These are phyloP conservation scores for Crematogaster levior DNA, from an alignment of 2,888 invertebrate species.

Conservation along the genomic window DNA sequence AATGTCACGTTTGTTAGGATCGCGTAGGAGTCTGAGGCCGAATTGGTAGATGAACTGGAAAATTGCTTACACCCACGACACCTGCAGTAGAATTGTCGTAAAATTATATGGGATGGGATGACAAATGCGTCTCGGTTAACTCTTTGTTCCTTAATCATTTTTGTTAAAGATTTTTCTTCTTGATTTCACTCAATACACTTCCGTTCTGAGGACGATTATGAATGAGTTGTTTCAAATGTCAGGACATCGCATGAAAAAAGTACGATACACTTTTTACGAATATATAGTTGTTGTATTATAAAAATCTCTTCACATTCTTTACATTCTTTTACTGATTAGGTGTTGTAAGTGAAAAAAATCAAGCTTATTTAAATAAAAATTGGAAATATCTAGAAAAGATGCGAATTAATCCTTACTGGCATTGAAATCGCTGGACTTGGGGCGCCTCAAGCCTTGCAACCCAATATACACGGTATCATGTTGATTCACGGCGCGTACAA, in stretches of 20 bases:
- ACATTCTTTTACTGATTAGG: neutral
- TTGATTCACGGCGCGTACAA: conserved; percentile 18
- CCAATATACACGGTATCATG: conserved; percentile 58
- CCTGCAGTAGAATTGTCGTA: conserved; percentile 58
- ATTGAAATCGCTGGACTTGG: neutral
- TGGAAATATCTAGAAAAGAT: no score
- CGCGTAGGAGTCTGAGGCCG: conserved; percentile 72
- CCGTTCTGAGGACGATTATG: neutral
- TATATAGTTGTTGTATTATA: neutral
- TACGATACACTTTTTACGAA: neutral
- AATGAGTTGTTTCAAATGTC: neutral
- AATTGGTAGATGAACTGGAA: conserved; percentile 77
- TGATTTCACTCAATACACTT: neutral
- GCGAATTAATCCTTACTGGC: neutral
- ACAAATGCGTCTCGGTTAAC: conserved; percentile 64
- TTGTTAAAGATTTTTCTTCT: conserved; percentile 13
- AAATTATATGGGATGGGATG: conserved; percentile 62
- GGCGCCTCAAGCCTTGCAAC: conserved; percentile 74
- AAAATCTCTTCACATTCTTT: neutral
- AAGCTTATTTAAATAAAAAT: neutral
- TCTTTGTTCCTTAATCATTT: conserved; percentile 59
- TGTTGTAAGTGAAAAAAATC: neutral
- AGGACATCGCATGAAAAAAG: neutral
- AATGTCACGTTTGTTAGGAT: conserved; percentile 66
- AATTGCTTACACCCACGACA: conserved; percentile 75